Base-by-base conservation (phyloP, 2,888 invertebrate genomes). In the Mycogona germanica region DNA sequence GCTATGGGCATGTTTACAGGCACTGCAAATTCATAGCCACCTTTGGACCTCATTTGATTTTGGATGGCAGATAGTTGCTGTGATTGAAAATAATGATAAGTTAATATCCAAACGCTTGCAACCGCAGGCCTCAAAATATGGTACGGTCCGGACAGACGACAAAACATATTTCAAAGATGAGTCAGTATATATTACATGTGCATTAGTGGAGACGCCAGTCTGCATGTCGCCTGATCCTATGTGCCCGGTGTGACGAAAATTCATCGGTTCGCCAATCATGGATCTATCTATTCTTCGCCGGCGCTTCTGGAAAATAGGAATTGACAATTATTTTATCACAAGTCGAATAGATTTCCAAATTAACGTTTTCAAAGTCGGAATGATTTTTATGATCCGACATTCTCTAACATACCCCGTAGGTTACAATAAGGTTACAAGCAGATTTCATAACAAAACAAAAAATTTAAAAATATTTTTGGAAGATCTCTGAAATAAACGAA, bases 31-130 rank as follows among this genome's bases (percentile, higher is more conserved):
- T 91, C 87, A 68, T 89, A 92, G 62, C 91, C 92, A 51, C 93
- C 93, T 76, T 95, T 95, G 72, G 91, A 88, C 70, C 87, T 85
- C 92, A 95, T 91, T 73, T 93, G 92, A 65, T 82, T 84, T 73
- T 92, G 89, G 67, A 93, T 81, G 62, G 87, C 84, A 67, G 82
- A 81, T 60, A 93, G 76, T 72, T 91, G n/a, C n/a, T n/a, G n/a
- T n/a, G n/a, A n/a, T n/a, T n/a, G n/a, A n/a, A n/a, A n/a, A n/a
- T n/a, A n/a, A n/a, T n/a, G n/a, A n/a, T n/a, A n/a, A n/a, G n/a
- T n/a, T n/a, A n/a, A n/a, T n/a, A n/a, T n/a, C n/a, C n/a, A n/a
- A n/a, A n/a, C n/a, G n/a, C n/a, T n/a, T n/a, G n/a, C n/a, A n/a
- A n/a, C 35, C 14, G 19, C n/a, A 37, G 21, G 29, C 25, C 19